A percentile compares a stretch with the other conserved stretches of the same genome.
These are phyloP conservation scores for Trichogramma dendrolimi DNA, from an alignment of 2,888 invertebrate genomes.

Conservation along the genomic window DNA sequence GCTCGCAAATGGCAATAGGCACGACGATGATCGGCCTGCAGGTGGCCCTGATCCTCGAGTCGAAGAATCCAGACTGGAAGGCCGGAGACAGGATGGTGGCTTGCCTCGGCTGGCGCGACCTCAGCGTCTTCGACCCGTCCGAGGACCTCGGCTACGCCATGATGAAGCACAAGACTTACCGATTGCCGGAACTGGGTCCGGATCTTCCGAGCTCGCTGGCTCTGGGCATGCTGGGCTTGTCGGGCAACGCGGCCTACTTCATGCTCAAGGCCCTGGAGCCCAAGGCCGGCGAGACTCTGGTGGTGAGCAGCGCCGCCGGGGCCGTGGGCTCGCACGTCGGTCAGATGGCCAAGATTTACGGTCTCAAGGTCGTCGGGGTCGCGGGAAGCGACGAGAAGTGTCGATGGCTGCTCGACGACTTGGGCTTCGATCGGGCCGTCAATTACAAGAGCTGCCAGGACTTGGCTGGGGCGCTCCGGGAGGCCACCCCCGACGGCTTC, in stretches of 20 bases:
- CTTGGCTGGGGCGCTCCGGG: constrained; percentile 55
- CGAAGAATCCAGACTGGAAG: constrained; percentile 62
- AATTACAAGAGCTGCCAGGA: constrained; percentile 64
- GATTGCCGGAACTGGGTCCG: constrained; percentile 58
- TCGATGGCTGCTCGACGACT: constrained; percentile 60
- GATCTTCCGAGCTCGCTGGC: constrained; percentile 60
- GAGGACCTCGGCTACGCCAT: neutral
- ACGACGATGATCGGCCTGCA: constrained; percentile 68
- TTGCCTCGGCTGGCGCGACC: constrained; percentile 67
- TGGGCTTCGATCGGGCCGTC: constrained; percentile 64
- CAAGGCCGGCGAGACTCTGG: constrained; percentile 59
- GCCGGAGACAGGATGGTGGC: constrained; percentile 64
- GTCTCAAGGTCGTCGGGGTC: constrained; percentile 66
- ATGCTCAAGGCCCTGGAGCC: too few relatives aligned
- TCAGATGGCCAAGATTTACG: constrained; percentile 69
- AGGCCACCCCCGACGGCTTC: constrained; percentile 63
- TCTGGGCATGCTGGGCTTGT: constrained; percentile 68
- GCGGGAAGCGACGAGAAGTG: constrained; percentile 68
- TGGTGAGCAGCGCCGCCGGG: constrained; percentile 71
- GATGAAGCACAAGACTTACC: constrained; percentile 36
- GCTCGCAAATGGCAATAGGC: constrained; percentile 56
- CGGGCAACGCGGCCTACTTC: constrained; percentile 53
- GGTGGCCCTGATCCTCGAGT: constrained; percentile 66
- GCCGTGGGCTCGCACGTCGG: constrained; percentile 73
- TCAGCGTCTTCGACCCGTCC: constrained; percentile 53